Base-by-base conservation (phyloP, 2,888 invertebrate genomes). In the Bedellia somnulentella region DNA sequence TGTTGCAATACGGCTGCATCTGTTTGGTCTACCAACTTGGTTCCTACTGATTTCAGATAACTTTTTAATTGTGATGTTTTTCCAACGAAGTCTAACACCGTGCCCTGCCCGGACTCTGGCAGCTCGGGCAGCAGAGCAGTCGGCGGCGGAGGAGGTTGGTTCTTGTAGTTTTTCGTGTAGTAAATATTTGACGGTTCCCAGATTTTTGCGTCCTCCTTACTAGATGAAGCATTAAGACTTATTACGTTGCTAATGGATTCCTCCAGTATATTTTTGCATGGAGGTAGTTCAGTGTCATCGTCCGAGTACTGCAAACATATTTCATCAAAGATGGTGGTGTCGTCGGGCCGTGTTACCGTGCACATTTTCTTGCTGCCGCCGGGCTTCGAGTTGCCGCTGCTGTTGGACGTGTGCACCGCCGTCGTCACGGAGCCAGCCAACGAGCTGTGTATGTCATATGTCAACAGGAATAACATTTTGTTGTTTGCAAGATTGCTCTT, bases 381-480 rank as follows among this genome's bases (percentile, higher is more conserved):
- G 35, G 82, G 47, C 59, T 82, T 52, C 42, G 81, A 49, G 53
- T 66, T 57, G 12, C 60, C 57, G 44, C 76, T 63, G 50, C 79
- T 50, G 46, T 67, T 62, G 1, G 77, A 61, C 0, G 62, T 62
- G 40, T 63, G 64, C 2, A 66, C 59, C 13, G 77, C 73, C 2
- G 73, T 62, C 1, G 73, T 68, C 27, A 63, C 56, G 1, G 66
- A 70, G n/a, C 67, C 66, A 2, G 73, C 60, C 12, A 61, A 48
- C 27, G 80, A 81, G 44, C 82, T 83, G 49, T 83, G 80, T 64
- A 86, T 85, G 45, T 86, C 86, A 38, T 86, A 86, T 1, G 86
- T 80, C 11, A 86, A 73, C 27, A 86, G 61, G 52, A 83, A 86
- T 29, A 80, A 52, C 63, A 73, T 68, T 55, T 63, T 71, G 37